Evolutionary conservation across 2,797 vertebrate genomes (phyloP), one percentile per base, ranked within the genome.

Genomic region (Bucorvus abyssinicus): DNA sequence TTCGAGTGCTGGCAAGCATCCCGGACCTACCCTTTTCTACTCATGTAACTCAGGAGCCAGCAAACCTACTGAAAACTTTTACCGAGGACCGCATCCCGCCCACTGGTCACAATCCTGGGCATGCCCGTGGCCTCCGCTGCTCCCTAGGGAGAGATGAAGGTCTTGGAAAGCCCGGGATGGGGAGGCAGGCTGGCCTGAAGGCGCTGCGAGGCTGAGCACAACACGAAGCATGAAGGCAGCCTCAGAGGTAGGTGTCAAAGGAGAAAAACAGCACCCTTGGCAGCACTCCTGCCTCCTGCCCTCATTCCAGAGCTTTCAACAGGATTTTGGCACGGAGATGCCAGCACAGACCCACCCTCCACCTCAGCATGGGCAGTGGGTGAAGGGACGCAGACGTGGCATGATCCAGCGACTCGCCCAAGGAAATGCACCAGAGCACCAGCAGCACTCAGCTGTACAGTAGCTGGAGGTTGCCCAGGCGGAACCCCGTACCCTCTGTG

Each of bases 371-470:
- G 0, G 81, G 47, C 86, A 78, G 20, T 4, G 21, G 77, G 64
- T 60, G 42, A 93, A 87, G 87, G 82, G 93, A 87, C 1, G 0
- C 56, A 79, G 24, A 52, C 89, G 84, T 24, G 59, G 59, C 45
- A 6, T 10, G 77, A 89, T 22, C 34, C 63, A 7, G 65, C 89
- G 95, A 90, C 42, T 87, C 89, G 69, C 1, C 38, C 38, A 7
- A 0, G 4, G 84, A 80, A 82, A 53, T 0, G 0, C 87, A 17
- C 83, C 69, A 7, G 64, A n/a, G 44, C 3, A 3, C 3, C 0
- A 0, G 53, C 79, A 63, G 88, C 64, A 6, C 63, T 12, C 27
- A 12, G 44, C 24, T 3, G 56, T 4, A 5, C 14, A 2, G 65
- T 73, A 57, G 77, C 73, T 23, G 7, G 27, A 40, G 59, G 26